Base-by-base conservation (phyloP, 2,797 vertebrate genomes). In the Buphagus erythrorhynchus region DNA sequence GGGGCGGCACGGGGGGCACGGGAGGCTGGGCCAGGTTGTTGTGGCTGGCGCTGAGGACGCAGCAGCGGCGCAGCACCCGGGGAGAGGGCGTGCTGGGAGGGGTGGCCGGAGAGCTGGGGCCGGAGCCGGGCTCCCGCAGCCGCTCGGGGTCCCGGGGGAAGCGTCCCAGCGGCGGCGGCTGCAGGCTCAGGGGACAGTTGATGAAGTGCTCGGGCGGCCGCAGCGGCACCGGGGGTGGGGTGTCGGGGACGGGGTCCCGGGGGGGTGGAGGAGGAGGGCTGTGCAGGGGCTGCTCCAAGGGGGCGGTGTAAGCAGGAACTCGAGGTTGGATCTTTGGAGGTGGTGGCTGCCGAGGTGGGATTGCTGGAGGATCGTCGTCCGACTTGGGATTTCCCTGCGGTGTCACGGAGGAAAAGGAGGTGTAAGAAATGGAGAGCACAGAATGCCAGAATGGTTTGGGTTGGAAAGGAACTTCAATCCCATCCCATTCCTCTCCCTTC, bases 151-250 rank as follows among this genome's bases (percentile, higher is more conserved):
- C 98, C 83, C 98, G 87, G 95, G 98, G 99, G 93, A 99, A 94
- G 77, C 99, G 99, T 63, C 99, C 98, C 94, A 98, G 95, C 0
- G 99, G 99, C 16, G 99, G 99, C 2, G 98, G 99, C 97, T 99
- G 99, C 83, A 99, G 97, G 96, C 97, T 99, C 54, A 99, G 95
- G 0, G 99, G 99, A 96, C 98, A 99, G 98, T 99, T 99, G 97
- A 99, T 99, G 95, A 99, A 99, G 97, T 99, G 99, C 97, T 99
- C 99, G 3, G 99, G 99, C 4, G 99, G 99, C 8, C 99, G 98
- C 48, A 99, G 98, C 11, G 99, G 99, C 57, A 99, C 98, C 0
- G 99, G 99, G 2, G 99, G 99, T 3, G 99, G 99, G 8, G 99
- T 99, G 91, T 99, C 99, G 1, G 99, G 98, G 28, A 98, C 97